These are phyloP conservation scores for Troides oblongomaculatus DNA, from an alignment of 2,888 invertebrate species.

Conservation along the genomic window DNA sequence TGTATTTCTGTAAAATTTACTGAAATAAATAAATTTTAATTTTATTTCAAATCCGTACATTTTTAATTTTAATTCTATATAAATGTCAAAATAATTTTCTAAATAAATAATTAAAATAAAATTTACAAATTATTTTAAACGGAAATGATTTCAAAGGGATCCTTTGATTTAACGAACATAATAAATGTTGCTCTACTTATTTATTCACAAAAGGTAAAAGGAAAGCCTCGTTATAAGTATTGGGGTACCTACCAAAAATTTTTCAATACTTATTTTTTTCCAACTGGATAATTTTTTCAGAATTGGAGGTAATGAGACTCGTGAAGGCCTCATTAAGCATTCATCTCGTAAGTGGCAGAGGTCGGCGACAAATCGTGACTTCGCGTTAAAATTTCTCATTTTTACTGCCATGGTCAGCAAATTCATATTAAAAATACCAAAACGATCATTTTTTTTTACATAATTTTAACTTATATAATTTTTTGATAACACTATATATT, in stretches of 20 bases:
- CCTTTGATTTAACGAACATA: too few species aligned
- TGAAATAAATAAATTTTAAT: too few species aligned
- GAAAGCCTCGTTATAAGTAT: neutral
- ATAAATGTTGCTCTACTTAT: too few species aligned
- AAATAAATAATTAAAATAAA: too few species aligned
- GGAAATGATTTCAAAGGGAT: too few species aligned
- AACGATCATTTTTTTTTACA: neutral
- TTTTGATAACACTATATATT: neutral
- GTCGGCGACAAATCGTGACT: slow-evolving; percentile 24
- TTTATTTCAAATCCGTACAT: too few species aligned
- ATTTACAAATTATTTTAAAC: too few species aligned
- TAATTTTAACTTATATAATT: neutral
- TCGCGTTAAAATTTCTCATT: neutral
- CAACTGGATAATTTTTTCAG: slow-evolving; percentile 21
- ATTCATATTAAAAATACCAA: neutral
- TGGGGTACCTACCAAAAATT: slow-evolving; percentile 2
- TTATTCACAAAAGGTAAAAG: too few species aligned
- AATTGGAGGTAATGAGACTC: slow-evolving; percentile 30
- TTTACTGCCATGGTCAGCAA: slow-evolving; percentile 6
- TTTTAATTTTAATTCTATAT: too few species aligned
- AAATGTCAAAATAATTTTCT: too few species aligned
- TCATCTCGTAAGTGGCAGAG: slow-evolving; percentile 34
- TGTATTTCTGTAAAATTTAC: too few species aligned
- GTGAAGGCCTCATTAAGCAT: slow-evolving; percentile 35
- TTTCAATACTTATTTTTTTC: slow-evolving; percentile 1